phyloP scores from a whole-genome alignment of 35 echinoderm and acorn worm species.

The Hemicentrotus pulcherrimus region DNA sequence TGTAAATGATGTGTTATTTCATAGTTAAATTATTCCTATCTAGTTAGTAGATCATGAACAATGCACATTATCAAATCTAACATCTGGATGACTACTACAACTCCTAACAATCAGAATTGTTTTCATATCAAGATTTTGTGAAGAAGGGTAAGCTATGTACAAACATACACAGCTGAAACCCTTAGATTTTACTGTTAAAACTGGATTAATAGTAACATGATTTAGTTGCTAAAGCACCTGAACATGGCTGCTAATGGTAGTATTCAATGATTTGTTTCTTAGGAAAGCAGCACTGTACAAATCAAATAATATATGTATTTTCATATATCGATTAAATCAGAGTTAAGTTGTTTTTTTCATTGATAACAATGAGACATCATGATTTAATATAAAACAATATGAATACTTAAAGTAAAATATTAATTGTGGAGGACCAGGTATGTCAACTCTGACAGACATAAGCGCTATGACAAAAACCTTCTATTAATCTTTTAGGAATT shows the following conservation, averaged over 20 bases:
- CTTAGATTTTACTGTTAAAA: background rate
- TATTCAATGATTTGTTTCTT: background rate
- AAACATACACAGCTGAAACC: background rate
- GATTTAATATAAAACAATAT: too few species aligned
- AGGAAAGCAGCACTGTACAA: background rate
- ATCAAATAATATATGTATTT: background rate
- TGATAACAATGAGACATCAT: background rate
- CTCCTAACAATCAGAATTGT: background rate
- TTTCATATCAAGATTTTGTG: background rate
- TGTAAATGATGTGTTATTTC: background rate
- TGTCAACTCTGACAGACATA: too few species aligned
- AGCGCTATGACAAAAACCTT: too few species aligned
- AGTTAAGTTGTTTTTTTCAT: background rate
- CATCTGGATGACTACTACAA: background rate
- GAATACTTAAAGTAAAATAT: too few species aligned
- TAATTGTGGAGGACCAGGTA: too few species aligned
- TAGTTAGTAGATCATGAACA: background rate
- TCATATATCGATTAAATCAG: background rate
- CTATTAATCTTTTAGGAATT: too few species aligned
- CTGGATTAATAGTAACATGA: too few species aligned
- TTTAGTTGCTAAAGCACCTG: too few species aligned
- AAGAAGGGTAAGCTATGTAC: background rate
- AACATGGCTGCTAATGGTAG: background rate
- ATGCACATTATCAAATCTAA: background rate
- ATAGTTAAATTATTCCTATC: constrained; percentile 20